phyloP scores from a whole-genome alignment of 2,797 vertebrate species.

The Myotis daubentonii region DNA sequence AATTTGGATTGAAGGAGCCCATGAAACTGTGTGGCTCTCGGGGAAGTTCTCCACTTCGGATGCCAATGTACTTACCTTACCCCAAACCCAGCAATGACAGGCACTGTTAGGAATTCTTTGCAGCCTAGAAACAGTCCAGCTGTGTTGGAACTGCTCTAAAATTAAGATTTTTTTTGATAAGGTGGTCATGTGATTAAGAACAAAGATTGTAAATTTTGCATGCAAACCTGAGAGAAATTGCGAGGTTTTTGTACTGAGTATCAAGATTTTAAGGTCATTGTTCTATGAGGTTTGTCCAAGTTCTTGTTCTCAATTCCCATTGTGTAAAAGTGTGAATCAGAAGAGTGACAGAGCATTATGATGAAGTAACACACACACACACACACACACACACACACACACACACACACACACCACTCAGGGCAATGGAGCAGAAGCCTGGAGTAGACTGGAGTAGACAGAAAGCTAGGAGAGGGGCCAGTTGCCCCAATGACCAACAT shows the following conservation, averaged over 20 bases:
- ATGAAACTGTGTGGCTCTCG: background rate
- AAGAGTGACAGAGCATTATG: background rate
- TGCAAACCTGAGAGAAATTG: background rate
- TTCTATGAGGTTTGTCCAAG: slow-evolving; percentile 1
- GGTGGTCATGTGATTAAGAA: background rate
- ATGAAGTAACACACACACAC: background rate
- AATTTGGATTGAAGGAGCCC: background rate
- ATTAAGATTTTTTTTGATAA: slow-evolving; percentile 55
- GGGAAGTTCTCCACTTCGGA: background rate
- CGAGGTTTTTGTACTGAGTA: background rate
- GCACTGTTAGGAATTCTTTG: background rate
- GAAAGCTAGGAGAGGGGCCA: background rate
- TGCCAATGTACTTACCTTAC: background rate
- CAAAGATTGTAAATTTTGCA: slow-evolving; percentile 31
- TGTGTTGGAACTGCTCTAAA: slow-evolving; percentile 25
- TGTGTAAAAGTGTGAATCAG: background rate
- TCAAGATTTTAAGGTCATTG: background rate
- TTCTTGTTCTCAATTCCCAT: background rate
- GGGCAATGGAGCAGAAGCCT: background rate
- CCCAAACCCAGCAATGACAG: background rate
- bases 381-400: background rate
- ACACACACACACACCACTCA: too few species aligned
- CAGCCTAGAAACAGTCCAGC: slow-evolving; percentile 16
- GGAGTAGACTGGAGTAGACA: background rate
- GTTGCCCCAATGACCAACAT: background rate